These are phyloP conservation scores for Bombus impatiens DNA, from an alignment of 1,140 invertebrate species.

Conservation along the genomic window DNA sequence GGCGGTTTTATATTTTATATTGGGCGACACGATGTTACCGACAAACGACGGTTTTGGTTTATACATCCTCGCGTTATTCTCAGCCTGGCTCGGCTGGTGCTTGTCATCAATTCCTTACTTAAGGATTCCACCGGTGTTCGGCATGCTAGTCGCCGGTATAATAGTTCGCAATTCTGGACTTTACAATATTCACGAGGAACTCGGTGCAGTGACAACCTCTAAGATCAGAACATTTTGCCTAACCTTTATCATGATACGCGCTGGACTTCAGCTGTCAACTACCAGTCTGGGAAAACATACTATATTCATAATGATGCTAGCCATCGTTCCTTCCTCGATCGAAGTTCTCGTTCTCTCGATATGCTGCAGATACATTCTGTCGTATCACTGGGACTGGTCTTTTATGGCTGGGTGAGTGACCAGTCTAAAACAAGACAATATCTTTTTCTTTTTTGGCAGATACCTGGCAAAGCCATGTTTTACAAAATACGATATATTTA, in stretches of 20 bases:
- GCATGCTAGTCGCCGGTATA: conserved; percentile 79
- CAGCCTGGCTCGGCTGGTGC: conserved; percentile 73
- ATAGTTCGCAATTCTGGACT: conserved; percentile 73
- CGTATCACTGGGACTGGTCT: conserved; percentile 76
- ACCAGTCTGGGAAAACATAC: conserved; percentile 70
- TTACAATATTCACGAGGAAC: conserved; percentile 73
- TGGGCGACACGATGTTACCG: conserved; percentile 72
- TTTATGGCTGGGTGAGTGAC: conserved; percentile 75
- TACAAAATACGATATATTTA: too few species aligned
- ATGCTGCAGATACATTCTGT: conserved; percentile 66
- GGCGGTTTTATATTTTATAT: conserved; percentile 67
- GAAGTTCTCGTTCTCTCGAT: conserved; percentile 70
- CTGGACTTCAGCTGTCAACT: conserved; percentile 75
- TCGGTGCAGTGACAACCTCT: conserved; percentile 56
- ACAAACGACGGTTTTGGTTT: conserved; percentile 71
- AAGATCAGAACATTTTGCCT: conserved; percentile 77
- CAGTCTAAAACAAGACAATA: neutral
- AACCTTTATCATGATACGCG: conserved; percentile 77
- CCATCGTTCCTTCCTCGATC: conserved; percentile 74
- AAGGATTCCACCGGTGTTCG: conserved; percentile 77
- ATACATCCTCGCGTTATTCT: conserved; percentile 65
- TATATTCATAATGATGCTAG: conserved; percentile 69
- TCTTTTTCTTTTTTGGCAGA: neutral
- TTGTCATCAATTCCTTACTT: conserved; percentile 73
- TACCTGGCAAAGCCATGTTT: too few species aligned